Evolutionary conservation across 2,113 vertebrate genomes (phyloP).

Genomic region (Anguilla rostrata): DNA sequence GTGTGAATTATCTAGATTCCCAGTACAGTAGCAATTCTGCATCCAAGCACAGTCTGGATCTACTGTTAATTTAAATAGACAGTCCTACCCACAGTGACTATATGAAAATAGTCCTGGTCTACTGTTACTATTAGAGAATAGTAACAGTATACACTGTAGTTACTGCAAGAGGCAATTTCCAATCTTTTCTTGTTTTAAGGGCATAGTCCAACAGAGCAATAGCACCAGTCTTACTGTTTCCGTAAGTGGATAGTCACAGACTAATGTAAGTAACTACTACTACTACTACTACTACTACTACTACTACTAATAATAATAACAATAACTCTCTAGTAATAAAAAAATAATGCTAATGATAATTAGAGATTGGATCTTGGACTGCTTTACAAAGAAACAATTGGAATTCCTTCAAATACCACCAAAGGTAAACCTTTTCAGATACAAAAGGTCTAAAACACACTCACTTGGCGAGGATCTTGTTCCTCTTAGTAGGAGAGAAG

Average conservation of each 20-base stretch:
- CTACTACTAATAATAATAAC: no score
- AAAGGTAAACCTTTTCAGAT: no score
- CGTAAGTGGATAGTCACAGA: not conserved
- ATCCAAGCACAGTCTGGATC: not conserved
- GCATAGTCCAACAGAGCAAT: not conserved
- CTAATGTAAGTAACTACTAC: no score
- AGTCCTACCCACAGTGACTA: not conserved
- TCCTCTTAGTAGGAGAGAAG: constrained; percentile 90
- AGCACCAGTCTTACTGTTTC: no score
- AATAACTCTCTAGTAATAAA: no score
- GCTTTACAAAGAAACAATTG: no score
- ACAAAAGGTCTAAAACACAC: constrained; percentile 15
- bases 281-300: no score
- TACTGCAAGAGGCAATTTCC: not conserved
- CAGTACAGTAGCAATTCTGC: not conserved
- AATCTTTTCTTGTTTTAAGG: not conserved
- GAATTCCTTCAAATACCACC: no score
- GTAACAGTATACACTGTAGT: not conserved
- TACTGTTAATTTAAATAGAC: not conserved
- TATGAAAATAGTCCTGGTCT: not conserved
- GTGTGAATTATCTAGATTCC: not conserved
- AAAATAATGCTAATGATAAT: no score
- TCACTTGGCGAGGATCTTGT: constrained; percentile 93
- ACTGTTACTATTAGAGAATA: not conserved
- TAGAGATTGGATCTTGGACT: no score